Base-by-base conservation (phyloP, 2,888 invertebrate genomes). In the Notocelia uddmanniana region DNA sequence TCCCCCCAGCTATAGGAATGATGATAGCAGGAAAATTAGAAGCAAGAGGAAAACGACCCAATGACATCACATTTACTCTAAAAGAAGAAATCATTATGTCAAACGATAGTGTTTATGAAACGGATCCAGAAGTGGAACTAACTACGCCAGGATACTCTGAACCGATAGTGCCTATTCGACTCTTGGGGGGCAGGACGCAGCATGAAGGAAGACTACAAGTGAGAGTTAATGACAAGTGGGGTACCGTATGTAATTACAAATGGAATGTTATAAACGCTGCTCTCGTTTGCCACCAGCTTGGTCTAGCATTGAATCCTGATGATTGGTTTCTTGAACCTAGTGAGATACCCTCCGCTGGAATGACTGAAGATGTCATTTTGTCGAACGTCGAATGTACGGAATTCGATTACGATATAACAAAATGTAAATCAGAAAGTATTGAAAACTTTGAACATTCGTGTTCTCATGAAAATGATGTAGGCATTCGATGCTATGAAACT, bases 161-260 rank as follows among this genome's bases (percentile, higher is more conserved):
- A 80, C 95, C 96, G 0, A 89, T 95, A 64, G 93, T 96, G 0
- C 96, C 97, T 0, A 96, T 98, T 8, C 94, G 98, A 75, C 92
- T 99, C 45, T 94, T 97, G 1, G 98, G 98, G 21, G 98, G 98
- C 0, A 94, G 95, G 75, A 96, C 96, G 1, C 95, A 95, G 66
- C 95, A 96, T 50, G 98, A 99, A 92, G 99, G 99, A 0, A 95
- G 99, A 77, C 87, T 98, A 48, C 97, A 98, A 93, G 95, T 99
- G 0, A 95, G 96, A 80, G 93, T 99, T 10, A 96, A 97, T 73
- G 97, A 96, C 0, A 96, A 96, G 85, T 99, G 99, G 99, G 99
- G 99, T 45, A 99, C 99, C 0, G 98, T 99, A 0, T 99, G 99
- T 85, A 98, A 98, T 89, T 98, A 99, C 85, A 97, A 97, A 58